phyloP scores from a whole-genome alignment of 2,888 invertebrate genomes.

The Mesorhabditis spiculigera region DNA sequence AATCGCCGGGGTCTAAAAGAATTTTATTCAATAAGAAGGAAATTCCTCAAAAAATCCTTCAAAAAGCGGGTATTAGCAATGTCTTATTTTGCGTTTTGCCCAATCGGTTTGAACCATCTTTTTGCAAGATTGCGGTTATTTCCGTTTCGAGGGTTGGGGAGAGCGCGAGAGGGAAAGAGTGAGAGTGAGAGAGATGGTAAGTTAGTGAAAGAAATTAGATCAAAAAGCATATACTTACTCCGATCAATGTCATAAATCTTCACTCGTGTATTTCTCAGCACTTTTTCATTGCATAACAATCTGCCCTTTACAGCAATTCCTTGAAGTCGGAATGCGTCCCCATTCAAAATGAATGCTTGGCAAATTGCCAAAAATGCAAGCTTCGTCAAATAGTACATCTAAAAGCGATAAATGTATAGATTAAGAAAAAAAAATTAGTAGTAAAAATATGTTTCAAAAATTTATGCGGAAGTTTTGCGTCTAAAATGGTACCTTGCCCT shows the following conservation, averaged over 20 bases:
- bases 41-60: no score
- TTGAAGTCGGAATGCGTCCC: conserved; percentile 32
- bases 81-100: no score
- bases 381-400: background rate
- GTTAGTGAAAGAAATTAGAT: background rate
- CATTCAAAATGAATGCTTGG: no score
- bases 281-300: conserved; percentile 26
- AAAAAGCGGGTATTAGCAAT: no score
- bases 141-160: no score
- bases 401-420: background rate
- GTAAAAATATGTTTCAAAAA: background rate
- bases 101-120: no score
- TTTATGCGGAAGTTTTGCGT: background rate
- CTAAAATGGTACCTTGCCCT: no score
- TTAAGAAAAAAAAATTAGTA: background rate
- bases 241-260: conserved; percentile 39
- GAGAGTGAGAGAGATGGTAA: background rate
- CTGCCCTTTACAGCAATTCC: conserved; percentile 39
- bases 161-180: no score
- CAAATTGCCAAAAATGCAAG: background rate
- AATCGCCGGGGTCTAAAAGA: conserved; percentile 36
- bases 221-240: conserved; percentile 24
- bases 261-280: conserved; percentile 34
- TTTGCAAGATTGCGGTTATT: no score
- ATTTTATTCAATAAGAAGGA: background rate